Evolutionary conservation across 30 jellyfish, hydroid and myxozoan species (phyloP), one percentile per base, ranked within the genome.

Genomic region (Aurelia coerulea): DNA sequence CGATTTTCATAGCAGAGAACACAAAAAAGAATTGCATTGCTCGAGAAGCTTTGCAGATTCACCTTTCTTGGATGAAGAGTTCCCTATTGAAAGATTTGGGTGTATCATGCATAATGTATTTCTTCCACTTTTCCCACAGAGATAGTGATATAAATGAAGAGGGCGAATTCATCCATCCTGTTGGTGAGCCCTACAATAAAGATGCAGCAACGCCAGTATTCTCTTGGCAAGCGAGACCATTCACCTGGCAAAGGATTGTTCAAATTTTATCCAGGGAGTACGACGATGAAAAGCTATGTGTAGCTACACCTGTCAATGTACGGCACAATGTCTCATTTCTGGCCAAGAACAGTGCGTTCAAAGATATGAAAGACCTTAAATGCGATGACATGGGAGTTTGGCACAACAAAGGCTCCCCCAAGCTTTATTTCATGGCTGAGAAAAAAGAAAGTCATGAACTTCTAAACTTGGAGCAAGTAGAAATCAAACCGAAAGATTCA

Each of bases 341-440:
- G 2, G 42, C 32, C 51, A 15, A 65, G 2, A 65, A 65, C 10
- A 32, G 2, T 12, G 32, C 18, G 4, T 14, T 65, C n/a, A n/a
- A 15, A 33, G 17, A 65, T 2, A 12, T 15, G 4, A 29, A 29
- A 18, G 76, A 65, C 32, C 17, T 65, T 2, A 65, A 65, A 29
- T 65, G 76, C 8, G 76, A 65, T 33, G 42, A 23, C 16, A 65
- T 65, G 76, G 76, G 76, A 15, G 42, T 32, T 12, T 65, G 76
- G 76, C 34, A 33, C 18, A 10, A 32, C 76, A 65, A 65, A 65
- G 76, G 76, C 17, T 65, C 76, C n/a, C 51, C 76, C 2, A 65
- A 65, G 76, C 50, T 33, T 2, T 65, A 18, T 12, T 65, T 65
- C 42, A 33, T 12, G 10, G 42, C 32, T n/a, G 16, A 12, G 42